These are phyloP conservation scores for Drosophila tripunctata DNA, from an alignment of 2,888 invertebrate species.

Conservation along the genomic window DNA sequence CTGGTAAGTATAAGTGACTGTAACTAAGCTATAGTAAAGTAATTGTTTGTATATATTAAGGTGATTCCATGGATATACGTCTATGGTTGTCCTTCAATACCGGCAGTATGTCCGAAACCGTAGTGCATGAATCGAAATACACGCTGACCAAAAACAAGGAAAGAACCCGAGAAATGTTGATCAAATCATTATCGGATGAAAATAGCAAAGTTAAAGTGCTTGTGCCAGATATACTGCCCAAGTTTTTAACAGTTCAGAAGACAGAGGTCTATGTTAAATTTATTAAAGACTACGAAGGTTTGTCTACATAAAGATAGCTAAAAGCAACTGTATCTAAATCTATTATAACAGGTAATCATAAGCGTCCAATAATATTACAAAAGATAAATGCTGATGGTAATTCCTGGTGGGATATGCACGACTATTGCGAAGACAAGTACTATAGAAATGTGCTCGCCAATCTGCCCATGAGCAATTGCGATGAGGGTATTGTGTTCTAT, in stretches of 20 bases:
- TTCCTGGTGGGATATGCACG: constrained; percentile 88
- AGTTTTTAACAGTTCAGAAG: constrained; percentile 53
- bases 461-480: constrained; percentile 69
- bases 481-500: constrained; percentile 86
- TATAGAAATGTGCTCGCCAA: constrained; percentile 38
- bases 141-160: constrained; percentile 33
- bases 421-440: constrained; percentile 85
- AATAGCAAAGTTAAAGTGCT: constrained; percentile 26
- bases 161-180: constrained; percentile 40
- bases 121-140: constrained; percentile 43
- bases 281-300: constrained; percentile 56
- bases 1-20: constrained; percentile 38
- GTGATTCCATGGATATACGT: constrained; percentile 34
- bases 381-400: constrained; percentile 29
- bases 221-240: constrained; percentile 62
- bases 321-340: background rate
- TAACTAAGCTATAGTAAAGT: too few relatives aligned
- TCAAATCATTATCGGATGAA: constrained; percentile 25
- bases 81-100: constrained; percentile 40
- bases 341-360: constrained; percentile 37
- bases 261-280: constrained; percentile 48
- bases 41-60: background rate
- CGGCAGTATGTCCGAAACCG: constrained; percentile 10
- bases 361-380: constrained; percentile 47
- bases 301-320: background rate